phyloP scores from a whole-genome alignment of 2,797 vertebrate genomes.

The Gymnoscopelus braueri region DNA sequence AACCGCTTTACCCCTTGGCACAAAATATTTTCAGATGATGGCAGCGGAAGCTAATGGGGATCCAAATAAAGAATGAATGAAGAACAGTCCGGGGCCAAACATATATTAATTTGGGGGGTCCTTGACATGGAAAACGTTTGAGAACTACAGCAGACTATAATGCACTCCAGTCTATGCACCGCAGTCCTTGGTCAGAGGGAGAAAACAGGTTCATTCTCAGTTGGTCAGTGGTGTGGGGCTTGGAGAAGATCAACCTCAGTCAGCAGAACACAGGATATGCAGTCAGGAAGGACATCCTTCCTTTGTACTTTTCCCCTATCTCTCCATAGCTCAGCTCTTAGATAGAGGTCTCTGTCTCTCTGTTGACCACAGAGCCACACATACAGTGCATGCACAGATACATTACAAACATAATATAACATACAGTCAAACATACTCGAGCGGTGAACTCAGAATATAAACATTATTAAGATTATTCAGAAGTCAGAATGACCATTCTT shows the following conservation, averaged over 20 bases:
- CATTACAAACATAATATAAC: neutral
- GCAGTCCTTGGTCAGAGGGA: conserved; percentile 30
- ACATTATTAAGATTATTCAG: too few relatives aligned
- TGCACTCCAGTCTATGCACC: neutral
- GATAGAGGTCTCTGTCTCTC: neutral
- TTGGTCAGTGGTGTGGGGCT: conserved; percentile 51
- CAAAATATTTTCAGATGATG: too few relatives aligned
- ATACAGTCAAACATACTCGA: too few relatives aligned
- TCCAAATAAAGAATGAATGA: too few relatives aligned
- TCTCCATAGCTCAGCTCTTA: conserved; percentile 19
- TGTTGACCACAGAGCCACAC: neutral
- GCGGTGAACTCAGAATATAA: too few relatives aligned
- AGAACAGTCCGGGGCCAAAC: too few relatives aligned
- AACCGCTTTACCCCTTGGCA: too few relatives aligned
- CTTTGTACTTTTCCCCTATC: conserved; percentile 51
- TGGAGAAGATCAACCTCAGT: conserved; percentile 62
- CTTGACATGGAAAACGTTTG: too few relatives aligned
- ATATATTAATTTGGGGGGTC: too few relatives aligned
- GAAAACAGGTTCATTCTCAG: conserved; percentile 34
- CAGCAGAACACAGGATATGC: conserved; percentile 78
- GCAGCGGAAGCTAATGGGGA: too few relatives aligned
- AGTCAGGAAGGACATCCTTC: conserved; percentile 79
- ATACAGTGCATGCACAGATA: neutral
- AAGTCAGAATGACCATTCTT: too few relatives aligned
- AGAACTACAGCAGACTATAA: too few relatives aligned